Base-by-base conservation (phyloP, 2,113 vertebrate species). In the Sylvietta virens region DNA sequence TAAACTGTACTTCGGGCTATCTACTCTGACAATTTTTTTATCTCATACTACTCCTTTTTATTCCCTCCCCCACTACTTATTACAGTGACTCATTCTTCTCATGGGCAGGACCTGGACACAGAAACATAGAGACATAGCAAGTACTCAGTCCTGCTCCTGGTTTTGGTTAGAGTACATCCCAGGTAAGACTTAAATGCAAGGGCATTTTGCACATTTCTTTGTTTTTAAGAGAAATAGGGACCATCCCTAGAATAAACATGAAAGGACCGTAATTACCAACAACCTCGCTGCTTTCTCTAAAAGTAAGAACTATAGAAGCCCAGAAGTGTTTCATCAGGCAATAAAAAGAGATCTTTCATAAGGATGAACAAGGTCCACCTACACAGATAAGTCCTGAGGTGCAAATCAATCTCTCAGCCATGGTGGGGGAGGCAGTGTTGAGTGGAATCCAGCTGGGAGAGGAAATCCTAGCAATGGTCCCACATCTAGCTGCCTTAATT, bases 341-440 rank as follows among this genome's bases (percentile, higher is more conserved):
- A 19, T 4, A 22, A 28, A 47, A 53, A 13, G 30, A 86, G 11
- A 14, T 16, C 30, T 73, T 64, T 8, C 15, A 1, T 10, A 54
- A 71, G 9, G 15, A 19, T 45, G 16, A 64, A 26, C 6, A 22
- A 62, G 21, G 9, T 37, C 44, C 26, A 28, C 22, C 19, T 40
- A 6, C 0, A 1, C 10, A 48, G 22, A 0, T 40, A 40, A 66
- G 31, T 39, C 19, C 45, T 56, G 30, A 81, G 23, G 3, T 9
- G 35, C 19, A 77, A 64, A 56, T 48, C 44, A 67, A 16, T 7
- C 37, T 56, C 3, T 0, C 13, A 35, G 27, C 27, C 22, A 23
- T 1, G 0, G 15, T 6, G 5, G 81, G 23, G 30, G 51, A 54
- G 20, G n/a, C 12, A 77, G 42, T 54, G 3, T 13, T 3, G 3